Base-by-base conservation (phyloP, 2,113 vertebrate species). In the Sitta europaea region DNA sequence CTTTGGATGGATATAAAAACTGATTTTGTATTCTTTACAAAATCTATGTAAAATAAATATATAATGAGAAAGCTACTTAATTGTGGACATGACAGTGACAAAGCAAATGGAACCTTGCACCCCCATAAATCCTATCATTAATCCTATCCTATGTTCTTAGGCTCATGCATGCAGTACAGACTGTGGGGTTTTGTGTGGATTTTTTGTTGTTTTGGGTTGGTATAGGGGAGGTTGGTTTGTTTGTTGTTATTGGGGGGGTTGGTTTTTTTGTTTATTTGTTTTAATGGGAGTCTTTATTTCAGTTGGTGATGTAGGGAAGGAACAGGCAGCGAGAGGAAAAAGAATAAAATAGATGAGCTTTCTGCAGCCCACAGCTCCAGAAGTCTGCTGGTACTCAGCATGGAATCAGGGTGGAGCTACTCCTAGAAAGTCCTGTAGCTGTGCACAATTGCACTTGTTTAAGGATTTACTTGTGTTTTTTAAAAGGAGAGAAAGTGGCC, bases 1-100 rank as follows among this genome's bases (percentile, higher is more conserved):
- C 94, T 96, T 96, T 96, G 96, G 94, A 94, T 97, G 66, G 96
- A 72, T 96, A 97, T 97, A 96, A 97, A 91, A 98, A 94, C 94
- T 92, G 96, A 97, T 97, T 97, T 97, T 79, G 61, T 96, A 79
- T 95, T 95, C 96, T 97, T 97, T 94, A 58, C 76, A 83, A 97
- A 97, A 92, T 96, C 95, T 96, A 94, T 90, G 77, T 86, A 92
- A 94, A 93, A 95, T 95, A 96, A 98, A 97, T 96, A 86, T 90
- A 62, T 95, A 83, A 96, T 47, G 33, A 40, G 38, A 73, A 92
- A 96, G 58, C n/a, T 61, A 71, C 88, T 95, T 96, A 83, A 96
- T 90, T 96, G 87, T 87, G 86, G 92, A 94, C 84, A 51, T 0
- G 3, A 81, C 61, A 92, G 36, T 70, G 62, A 85, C 82, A 94